phyloP scores from a whole-genome alignment of 2,797 vertebrate species.

The Bradypodion pumilum region DNA sequence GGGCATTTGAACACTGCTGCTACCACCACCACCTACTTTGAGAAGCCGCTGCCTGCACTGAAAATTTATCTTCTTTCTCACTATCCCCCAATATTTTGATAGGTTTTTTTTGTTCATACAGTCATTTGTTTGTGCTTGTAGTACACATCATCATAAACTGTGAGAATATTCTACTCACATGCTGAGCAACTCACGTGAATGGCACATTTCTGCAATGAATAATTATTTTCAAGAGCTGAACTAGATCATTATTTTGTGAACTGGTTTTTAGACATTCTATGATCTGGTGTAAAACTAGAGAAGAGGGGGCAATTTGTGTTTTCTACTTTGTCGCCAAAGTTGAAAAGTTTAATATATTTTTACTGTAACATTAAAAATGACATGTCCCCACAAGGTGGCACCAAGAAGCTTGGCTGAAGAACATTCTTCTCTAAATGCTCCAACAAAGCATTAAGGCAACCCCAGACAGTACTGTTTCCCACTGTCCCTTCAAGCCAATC shows the following conservation, averaged over 20 bases:
- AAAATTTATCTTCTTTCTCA: neutral
- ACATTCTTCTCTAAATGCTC: neutral
- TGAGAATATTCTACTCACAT: too few relatives aligned
- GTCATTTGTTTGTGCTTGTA: neutral
- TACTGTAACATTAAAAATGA: neutral
- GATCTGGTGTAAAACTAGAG: neutral
- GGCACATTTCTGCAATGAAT: neutral
- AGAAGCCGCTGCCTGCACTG: too few relatives aligned
- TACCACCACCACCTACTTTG: too few relatives aligned
- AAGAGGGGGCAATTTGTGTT: too few relatives aligned
- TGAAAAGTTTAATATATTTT: too few relatives aligned
- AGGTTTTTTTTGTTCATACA: neutral
- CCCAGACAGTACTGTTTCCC: neutral
- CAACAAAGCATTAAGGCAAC: neutral
- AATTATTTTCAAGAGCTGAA: neutral
- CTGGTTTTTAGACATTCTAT: neutral
- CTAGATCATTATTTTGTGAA: neutral
- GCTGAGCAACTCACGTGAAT: too few relatives aligned
- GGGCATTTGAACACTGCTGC: too few relatives aligned
- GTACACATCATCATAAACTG: too few relatives aligned
- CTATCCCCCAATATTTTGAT: neutral
- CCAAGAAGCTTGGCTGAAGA: constrained; percentile 54
- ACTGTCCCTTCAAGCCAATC: neutral
- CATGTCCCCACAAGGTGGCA: constrained; percentile 60
- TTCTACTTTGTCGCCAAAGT: too few relatives aligned